These are phyloP conservation scores for Syngnathus scovelli DNA, from an alignment of 2,113 vertebrate genomes.

Conservation along the genomic window DNA sequence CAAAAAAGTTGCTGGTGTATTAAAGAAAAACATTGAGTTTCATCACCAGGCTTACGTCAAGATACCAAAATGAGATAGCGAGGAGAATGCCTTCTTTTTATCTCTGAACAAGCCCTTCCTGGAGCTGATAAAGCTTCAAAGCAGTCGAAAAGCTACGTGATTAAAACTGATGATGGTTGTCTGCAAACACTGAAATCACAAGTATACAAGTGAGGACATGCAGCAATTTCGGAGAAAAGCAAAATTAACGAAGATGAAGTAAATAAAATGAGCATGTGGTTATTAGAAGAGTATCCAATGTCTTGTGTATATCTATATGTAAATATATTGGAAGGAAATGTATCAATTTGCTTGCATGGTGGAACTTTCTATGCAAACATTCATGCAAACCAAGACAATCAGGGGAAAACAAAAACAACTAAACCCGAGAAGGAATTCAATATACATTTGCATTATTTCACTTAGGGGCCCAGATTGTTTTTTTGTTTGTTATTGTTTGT, in stretches of 20 bases:
- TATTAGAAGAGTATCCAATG: not conserved
- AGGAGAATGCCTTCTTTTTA: slow-evolving; percentile 38
- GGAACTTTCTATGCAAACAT: slow-evolving; percentile 50
- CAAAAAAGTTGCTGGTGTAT: slow-evolving; percentile 2
- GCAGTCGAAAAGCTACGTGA: slow-evolving; percentile 11
- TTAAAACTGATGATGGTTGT: not conserved
- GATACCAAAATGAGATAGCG: slow-evolving; percentile 49
- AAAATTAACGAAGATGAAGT: not conserved
- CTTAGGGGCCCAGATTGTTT: not conserved
- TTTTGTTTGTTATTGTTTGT: not conserved
- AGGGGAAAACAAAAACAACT: slow-evolving; percentile 23
- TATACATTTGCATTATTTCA: not conserved
- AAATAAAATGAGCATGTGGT: not conserved
- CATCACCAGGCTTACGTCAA: slow-evolving; percentile 48
- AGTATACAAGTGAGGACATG: not conserved
- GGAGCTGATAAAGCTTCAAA: slow-evolving; percentile 22
- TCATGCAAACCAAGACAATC: slow-evolving; percentile 41
- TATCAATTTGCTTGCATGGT: slow-evolving; percentile 24
- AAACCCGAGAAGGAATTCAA: slow-evolving; percentile 1
- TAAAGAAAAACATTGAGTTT: slow-evolving; percentile 31
- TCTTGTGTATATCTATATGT: slow-evolving; percentile 22
- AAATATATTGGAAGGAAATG: slow-evolving; percentile 52
- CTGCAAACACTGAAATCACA: not conserved
- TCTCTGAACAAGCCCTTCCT: slow-evolving; percentile 42
- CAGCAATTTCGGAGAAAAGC: not conserved